phyloP scores from a whole-genome alignment of 2,888 invertebrate species.

The Choristoneura rosaceana region DNA sequence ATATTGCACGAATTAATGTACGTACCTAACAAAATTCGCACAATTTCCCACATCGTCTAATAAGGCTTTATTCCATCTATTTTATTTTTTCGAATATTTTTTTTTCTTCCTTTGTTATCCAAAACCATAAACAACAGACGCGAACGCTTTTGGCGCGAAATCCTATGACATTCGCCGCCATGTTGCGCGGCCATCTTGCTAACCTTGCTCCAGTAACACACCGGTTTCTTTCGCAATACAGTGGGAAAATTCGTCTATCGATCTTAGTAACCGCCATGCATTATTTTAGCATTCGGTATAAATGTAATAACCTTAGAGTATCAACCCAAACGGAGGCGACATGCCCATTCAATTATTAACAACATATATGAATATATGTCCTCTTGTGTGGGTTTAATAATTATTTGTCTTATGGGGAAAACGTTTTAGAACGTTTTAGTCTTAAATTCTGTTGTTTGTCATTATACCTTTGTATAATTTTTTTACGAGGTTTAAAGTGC shows the following conservation, averaged over 20 bases:
- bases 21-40: too few relatives aligned
- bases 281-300: constrained; percentile 44
- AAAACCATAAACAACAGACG: constrained; percentile 52
- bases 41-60: too few relatives aligned
- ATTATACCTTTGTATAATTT: too few relatives aligned
- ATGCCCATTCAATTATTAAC: neutral
- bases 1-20: too few relatives aligned
- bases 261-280: constrained; percentile 57
- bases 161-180: constrained; percentile 74
- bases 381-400: too few relatives aligned
- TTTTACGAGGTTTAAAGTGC: too few relatives aligned
- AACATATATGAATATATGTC: too few relatives aligned
- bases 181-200: constrained; percentile 70
- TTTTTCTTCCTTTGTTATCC: neutral
- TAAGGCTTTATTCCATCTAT: too few relatives aligned
- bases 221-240: constrained; percentile 74
- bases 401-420: too few relatives aligned
- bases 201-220: constrained; percentile 81
- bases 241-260: constrained; percentile 76
- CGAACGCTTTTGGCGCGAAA: constrained; percentile 71
- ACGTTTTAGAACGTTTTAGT: too few relatives aligned
- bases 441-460: too few relatives aligned
- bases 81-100: too few relatives aligned
- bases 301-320: constrained; percentile 8
- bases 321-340: neutral